A percentile compares a stretch with the other conserved stretches of the same genome.
Evolutionary conservation across 2,797 vertebrate genomes (phyloP).

Genomic region (Muraenolepis orangiensis): DNA sequence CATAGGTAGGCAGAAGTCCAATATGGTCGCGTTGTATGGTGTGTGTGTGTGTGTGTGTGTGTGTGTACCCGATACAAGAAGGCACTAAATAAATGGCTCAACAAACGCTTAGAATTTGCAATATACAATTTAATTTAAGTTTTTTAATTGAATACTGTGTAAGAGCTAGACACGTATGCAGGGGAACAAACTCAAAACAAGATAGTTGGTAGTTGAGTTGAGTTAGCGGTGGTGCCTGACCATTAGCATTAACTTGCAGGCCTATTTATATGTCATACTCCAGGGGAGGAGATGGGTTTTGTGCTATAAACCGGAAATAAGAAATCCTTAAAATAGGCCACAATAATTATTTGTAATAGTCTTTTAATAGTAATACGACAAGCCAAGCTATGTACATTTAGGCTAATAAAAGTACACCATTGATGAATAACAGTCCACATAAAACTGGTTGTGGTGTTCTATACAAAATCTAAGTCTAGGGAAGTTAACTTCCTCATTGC

Average conservation of each 20-base stretch:
- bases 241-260: no score
- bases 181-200: not conserved
- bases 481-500: not conserved
- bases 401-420: not conserved
- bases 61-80: not conserved
- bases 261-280: no score
- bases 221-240: no score
- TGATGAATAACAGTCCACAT: no score
- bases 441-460: not conserved
- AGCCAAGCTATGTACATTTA: not conserved
- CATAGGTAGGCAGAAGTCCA: no score
- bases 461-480: no score
- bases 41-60: no score
- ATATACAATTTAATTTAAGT: not conserved
- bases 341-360: not conserved
- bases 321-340: not conserved
- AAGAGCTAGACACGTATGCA: not conserved
- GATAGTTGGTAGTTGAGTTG: no score
- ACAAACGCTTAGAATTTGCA: not conserved
- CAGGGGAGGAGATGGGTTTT: no score
- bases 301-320: no score
- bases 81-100: not conserved
- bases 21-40: slow-evolving; percentile 25
- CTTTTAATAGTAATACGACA: not conserved
- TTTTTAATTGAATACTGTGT: not conserved